These are phyloP conservation scores for Ctenopoma multispine DNA, from an alignment of 2,797 vertebrate species.

Conservation along the genomic window DNA sequence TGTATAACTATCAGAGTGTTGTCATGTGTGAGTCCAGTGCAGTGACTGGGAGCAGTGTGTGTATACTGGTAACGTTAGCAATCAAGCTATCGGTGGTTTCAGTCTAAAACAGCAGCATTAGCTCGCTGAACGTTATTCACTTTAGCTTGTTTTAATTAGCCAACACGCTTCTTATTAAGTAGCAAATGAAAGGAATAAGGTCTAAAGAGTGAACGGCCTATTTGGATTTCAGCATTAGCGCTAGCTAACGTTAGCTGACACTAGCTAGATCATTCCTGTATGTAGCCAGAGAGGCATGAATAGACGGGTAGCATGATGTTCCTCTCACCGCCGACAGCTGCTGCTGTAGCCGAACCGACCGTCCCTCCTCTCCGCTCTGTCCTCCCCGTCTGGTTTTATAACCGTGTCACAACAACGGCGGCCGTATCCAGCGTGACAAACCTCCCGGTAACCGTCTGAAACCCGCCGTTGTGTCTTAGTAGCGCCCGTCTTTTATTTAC, in stretches of 20 bases:
- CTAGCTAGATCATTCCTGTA: conserved; percentile 37
- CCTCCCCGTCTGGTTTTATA: conserved; percentile 23
- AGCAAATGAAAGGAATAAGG: background rate
- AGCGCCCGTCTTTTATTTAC: conserved; percentile 70
- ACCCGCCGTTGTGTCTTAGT: conserved; percentile 21
- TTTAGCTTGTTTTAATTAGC: background rate
- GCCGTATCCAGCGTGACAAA: conserved; percentile 13
- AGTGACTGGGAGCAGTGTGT: conserved; percentile 2
- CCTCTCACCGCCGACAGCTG: conserved; percentile 76
- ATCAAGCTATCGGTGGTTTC: conserved; percentile 44
- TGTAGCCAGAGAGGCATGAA: conserved; percentile 26
- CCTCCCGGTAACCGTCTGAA: conserved; percentile 15
- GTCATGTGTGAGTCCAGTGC: conserved; percentile 34
- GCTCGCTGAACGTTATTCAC: conserved; percentile 5
- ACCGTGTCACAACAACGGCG: conserved; percentile 1
- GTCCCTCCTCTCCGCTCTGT: conserved; percentile 53
- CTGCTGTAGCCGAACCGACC: conserved; percentile 54
- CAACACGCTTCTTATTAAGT: background rate
- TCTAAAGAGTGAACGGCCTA: background rate
- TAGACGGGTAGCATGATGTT: conserved; percentile 62
- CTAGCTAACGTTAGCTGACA: conserved; percentile 36
- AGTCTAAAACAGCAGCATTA: conserved; percentile 30
- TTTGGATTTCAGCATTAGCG: background rate
- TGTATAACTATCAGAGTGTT: background rate
- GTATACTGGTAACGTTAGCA: conserved; percentile 5